These are phyloP conservation scores for Cydia strobilella DNA, from an alignment of 1,140 invertebrate species.

Conservation along the genomic window DNA sequence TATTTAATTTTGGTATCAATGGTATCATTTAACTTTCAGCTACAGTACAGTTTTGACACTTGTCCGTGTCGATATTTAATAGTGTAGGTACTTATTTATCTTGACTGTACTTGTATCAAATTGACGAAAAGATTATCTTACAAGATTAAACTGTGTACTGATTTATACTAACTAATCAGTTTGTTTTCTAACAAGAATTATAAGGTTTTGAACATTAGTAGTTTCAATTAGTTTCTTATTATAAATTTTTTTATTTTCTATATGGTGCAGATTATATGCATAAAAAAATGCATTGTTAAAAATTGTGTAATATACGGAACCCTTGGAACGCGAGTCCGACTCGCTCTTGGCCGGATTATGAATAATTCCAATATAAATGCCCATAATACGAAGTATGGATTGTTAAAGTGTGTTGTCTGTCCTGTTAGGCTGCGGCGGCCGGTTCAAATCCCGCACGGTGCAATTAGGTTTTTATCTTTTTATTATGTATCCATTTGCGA, in stretches of 20 bases:
- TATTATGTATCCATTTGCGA: conserved; percentile 33
- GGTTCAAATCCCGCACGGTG: conserved; percentile 23
- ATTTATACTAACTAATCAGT: neutral
- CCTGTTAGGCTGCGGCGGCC: neutral
- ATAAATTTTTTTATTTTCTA: too few species aligned
- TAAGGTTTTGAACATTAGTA: neutral
- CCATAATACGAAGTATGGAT: neutral
- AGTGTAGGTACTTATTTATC: too few species aligned
- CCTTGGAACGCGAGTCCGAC: too few species aligned
- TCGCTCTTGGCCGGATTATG: too few species aligned
- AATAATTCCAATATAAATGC: too few species aligned
- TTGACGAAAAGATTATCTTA: neutral
- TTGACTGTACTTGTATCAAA: neutral
- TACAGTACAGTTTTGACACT: too few species aligned
- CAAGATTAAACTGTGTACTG: neutral
- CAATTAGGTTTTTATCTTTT: conserved; percentile 31
- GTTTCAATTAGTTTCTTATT: too few species aligned
- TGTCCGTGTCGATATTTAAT: too few species aligned
- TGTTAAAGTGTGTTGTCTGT: conserved; percentile 1
- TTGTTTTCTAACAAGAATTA: neutral
- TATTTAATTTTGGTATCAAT: neutral
- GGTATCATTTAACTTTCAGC: neutral
- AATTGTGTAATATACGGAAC: too few species aligned
- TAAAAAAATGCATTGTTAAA: too few species aligned
- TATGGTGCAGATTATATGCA: too few species aligned